Conservation (phyloP, 2,113 vertebrate genomes). For the Paratilapia polleni region DNA sequence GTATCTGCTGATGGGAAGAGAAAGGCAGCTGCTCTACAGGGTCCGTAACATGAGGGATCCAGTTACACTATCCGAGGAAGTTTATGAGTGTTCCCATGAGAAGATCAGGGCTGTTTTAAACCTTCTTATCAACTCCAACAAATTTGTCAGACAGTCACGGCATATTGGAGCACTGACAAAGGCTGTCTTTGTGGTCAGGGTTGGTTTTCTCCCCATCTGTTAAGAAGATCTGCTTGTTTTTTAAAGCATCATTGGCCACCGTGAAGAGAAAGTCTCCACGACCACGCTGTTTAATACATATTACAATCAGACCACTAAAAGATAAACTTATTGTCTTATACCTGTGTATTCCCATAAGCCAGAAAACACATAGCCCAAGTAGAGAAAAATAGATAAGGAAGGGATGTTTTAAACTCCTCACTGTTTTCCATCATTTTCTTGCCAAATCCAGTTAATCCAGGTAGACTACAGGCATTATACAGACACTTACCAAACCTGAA, state of each 20-base stretch:
- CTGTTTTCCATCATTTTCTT: constrained; percentile 30
- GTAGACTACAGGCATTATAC: constrained; percentile 20
- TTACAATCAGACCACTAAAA: constrained; percentile 44
- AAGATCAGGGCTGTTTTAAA: constrained; percentile 65
- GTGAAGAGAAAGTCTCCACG: constrained; percentile 52
- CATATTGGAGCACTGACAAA: constrained; percentile 81
- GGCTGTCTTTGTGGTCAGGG: constrained; percentile 73
- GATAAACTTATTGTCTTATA: not conserved
- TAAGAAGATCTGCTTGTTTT: constrained; percentile 71
- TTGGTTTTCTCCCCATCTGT: constrained; percentile 59
- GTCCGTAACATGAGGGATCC: constrained; percentile 73
- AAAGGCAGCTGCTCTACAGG: constrained; percentile 54
- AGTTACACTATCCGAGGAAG: constrained; percentile 70
- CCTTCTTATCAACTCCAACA: constrained; percentile 73
- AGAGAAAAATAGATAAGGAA: not conserved
- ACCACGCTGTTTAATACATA: constrained; percentile 48
- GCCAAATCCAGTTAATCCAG: constrained; percentile 66
- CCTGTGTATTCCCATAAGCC: not conserved
- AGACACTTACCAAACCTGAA: constrained; percentile 34
- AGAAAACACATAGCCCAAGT: not conserved
- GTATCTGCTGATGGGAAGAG: constrained; percentile 59
- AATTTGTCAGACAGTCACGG: constrained; percentile 82
- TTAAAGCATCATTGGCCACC: constrained; percentile 72
- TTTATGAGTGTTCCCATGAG: constrained; percentile 67
- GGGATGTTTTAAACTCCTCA: constrained; percentile 1